These are phyloP conservation scores for Acleris literana DNA, from an alignment of 2,888 invertebrate species.

Conservation along the genomic window DNA sequence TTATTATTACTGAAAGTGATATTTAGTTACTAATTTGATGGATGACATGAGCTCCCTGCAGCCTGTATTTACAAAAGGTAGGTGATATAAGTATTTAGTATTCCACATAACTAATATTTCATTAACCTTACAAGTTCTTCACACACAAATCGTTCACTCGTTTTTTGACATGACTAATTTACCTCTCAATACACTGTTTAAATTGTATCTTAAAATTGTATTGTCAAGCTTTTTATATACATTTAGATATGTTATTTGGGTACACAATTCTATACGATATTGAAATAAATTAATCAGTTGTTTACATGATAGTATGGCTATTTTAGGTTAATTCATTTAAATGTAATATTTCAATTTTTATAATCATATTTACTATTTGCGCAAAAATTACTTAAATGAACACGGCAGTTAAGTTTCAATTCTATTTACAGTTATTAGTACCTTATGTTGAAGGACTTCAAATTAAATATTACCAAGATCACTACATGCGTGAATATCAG, in stretches of 20 bases:
- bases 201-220: conserved; percentile 72
- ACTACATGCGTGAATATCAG: too few relatives aligned
- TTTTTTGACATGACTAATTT: conserved; percentile 23
- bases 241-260: conserved; percentile 80
- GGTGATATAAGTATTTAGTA: conserved; percentile 1
- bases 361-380: conserved; percentile 6
- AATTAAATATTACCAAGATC: neutral
- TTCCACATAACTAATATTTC: conserved; percentile 8
- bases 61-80: conserved; percentile 17
- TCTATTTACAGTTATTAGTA: conserved; percentile 25
- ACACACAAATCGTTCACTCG: conserved; percentile 24
- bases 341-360: conserved; percentile 21
- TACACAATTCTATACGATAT: conserved; percentile 54
- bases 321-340: conserved; percentile 11
- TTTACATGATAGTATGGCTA: neutral
- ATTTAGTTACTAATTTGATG: neutral
- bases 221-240: conserved; percentile 82
- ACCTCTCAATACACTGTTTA: conserved; percentile 44
- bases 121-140: conserved; percentile 16
- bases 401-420: conserved; percentile 18
- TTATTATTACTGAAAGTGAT: neutral
- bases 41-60: conserved; percentile 17
- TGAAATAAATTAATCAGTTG: conserved; percentile 9
- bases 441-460: conserved; percentile 2
- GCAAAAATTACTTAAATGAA: conserved; percentile 10